Evolutionary conservation across 92 coral and sea anemone species (phyloP), one percentile per base, ranked within the genome.

Genomic region (Umimayanthus chanpuru): DNA sequence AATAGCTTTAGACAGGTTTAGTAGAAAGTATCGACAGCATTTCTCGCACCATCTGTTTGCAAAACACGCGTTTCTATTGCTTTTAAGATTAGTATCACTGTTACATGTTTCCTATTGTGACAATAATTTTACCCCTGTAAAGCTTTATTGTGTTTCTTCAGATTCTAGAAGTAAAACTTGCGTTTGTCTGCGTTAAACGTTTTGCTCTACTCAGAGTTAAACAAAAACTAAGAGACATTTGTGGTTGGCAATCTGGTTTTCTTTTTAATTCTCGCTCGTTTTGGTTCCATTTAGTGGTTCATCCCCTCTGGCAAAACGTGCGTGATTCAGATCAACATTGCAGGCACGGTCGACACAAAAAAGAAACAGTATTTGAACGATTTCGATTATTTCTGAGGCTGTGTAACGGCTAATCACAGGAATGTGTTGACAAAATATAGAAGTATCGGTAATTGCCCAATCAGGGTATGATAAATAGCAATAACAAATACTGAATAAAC

Each of bases 11-110:
- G 30, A 39, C 6, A 5, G 26, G 40, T 29, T 53, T 50, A 73
- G 10, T 12, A 28, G 12, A 40, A 81, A 30, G 28, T 21, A 21
- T 23, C 15, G 1, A 20, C 11, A 81, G 72, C 72, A 39, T 16
- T 75, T 43, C 14, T 20, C 44, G 25, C 25, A 39, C 79, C 79
- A 75, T 75, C 79, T 75, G 79, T n/a, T 75, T 75, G 79, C 44
- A 75, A 39, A 23, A 39, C 11, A 39, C 14, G 6, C 18, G 79
- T 20, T 23, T 21, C 79, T 38, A 8, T 29, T 38, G 28, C 44
- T 32, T 6, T 75, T 39, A 39, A 23, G 39, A 18, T 4, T 36
- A 0, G 21, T 39, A 32, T 32, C 18, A 20, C 25, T 75, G 14
- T 2, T 29, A 32, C 10, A 5, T 71, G 41, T 20, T 75, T 25